A percentile compares a stretch with the other conserved stretches of the same genome.
phyloP scores from a whole-genome alignment of 2,797 vertebrate species.

The Propithecus perrieri region DNA sequence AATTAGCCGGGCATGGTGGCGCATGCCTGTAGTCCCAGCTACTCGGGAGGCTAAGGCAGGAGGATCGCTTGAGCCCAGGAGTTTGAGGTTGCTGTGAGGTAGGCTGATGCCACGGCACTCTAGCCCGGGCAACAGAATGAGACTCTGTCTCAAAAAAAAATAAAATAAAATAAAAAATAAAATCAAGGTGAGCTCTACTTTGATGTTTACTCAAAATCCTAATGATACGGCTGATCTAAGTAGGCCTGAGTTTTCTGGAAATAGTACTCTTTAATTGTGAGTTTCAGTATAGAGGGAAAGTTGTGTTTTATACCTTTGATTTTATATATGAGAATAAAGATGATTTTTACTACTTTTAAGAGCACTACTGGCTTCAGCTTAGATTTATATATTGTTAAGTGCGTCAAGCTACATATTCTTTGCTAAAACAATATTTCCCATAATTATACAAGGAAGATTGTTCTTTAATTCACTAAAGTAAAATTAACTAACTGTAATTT shows the following conservation, averaged over 20 bases:
- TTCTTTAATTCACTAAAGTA: conserved; percentile 46
- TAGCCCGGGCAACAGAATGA: too few species aligned
- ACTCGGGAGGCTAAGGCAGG: too few species aligned
- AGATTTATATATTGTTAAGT: conserved; percentile 26
- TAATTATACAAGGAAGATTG: background rate
- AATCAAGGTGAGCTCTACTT: conserved; percentile 10
- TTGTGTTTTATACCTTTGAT: conserved; percentile 41
- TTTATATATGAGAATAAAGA: conserved; percentile 22
- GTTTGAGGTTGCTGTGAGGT: too few species aligned
- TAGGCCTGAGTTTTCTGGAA: conserved; percentile 35
- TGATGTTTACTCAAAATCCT: conserved; percentile 32
- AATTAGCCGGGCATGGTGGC: too few species aligned
- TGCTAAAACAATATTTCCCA: conserved; percentile 10
- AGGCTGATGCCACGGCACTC: too few species aligned
- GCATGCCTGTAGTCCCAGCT: too few species aligned
- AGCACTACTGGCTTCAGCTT: conserved; percentile 35
- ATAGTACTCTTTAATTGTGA: background rate
- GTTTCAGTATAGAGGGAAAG: conserved; percentile 31
- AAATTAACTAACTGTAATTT: conserved; percentile 41
- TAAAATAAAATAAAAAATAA: background rate
- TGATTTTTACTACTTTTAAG: conserved; percentile 27
- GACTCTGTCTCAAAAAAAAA: too few species aligned
- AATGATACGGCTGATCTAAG: background rate
- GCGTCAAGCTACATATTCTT: conserved; percentile 10
- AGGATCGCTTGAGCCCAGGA: too few species aligned